A percentile compares a stretch with the other conserved stretches of the same genome.
phyloP scores from a whole-genome alignment of 2,113 vertebrate species.

The Sturnira hondurensis region DNA sequence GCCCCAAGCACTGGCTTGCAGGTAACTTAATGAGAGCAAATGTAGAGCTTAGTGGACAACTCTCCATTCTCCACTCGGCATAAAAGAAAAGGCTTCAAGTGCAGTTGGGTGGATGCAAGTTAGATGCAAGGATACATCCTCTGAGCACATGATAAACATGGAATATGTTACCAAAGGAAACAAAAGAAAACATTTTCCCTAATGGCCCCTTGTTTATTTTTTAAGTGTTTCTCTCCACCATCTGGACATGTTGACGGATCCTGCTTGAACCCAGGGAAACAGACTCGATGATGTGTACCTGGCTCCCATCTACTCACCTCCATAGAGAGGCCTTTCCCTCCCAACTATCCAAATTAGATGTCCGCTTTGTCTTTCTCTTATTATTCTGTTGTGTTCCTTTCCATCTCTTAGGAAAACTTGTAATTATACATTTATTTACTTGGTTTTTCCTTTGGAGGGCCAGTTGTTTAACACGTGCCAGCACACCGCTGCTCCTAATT shows the following conservation, averaged over 20 bases:
- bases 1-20: neutral
- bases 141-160: constrained; percentile 6
- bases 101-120: neutral
- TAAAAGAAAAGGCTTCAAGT: neutral
- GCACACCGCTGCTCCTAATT: neutral
- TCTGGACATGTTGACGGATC: neutral
- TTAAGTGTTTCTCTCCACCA: constrained; percentile 33
- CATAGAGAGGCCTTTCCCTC: neutral
- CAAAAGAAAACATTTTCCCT: constrained; percentile 19
- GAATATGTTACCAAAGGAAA: constrained; percentile 44
- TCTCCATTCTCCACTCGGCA: neutral
- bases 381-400: neutral
- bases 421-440: neutral
- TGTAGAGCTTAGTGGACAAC: neutral
- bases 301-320: neutral
- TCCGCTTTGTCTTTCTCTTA: neutral
- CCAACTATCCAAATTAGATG: neutral
- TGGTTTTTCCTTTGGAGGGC: neutral
- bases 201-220: neutral
- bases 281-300: neutral
- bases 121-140: constrained; percentile 21
- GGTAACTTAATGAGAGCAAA: constrained; percentile 14
- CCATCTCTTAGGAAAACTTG: neutral
- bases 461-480: neutral
- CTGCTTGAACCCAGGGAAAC: neutral